These are phyloP conservation scores for Apodemia zela DNA, from an alignment of 2,888 invertebrate species.

Conservation along the genomic window DNA sequence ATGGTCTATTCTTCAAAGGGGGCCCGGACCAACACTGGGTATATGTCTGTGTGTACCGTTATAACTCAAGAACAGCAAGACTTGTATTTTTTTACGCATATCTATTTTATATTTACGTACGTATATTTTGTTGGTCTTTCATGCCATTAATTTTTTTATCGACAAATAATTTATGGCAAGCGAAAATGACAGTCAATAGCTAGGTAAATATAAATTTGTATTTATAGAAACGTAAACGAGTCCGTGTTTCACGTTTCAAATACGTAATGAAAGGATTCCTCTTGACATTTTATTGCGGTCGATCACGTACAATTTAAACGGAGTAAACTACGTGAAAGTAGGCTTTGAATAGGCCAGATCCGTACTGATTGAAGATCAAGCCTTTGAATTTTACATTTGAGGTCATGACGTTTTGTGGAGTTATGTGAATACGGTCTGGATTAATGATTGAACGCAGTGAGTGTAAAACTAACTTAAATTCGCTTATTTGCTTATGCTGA, in stretches of 20 bases:
- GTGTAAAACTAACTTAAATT: neutral
- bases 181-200: neutral
- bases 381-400: constrained; percentile 12
- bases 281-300: constrained; percentile 14
- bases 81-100: no score
- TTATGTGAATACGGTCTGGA: neutral
- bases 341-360: constrained; percentile 13
- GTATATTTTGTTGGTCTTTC: no score
- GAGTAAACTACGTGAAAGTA: constrained; percentile 9
- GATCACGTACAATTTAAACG: constrained; percentile 14
- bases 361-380: constrained; percentile 13
- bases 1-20: no score
- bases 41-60: no score
- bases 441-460: neutral
- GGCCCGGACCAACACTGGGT: no score
- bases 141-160: neutral
- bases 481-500: neutral
- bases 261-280: constrained; percentile 12
- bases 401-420: constrained; percentile 1
- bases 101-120: no score
- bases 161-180: no score
- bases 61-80: no score
- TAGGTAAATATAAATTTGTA: neutral
- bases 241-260: constrained; percentile 6
- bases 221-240: neutral